A percentile compares a stretch with the other conserved stretches of the same genome.
phyloP scores from a whole-genome alignment of 2,113 vertebrate genomes.

The Xiphias gladius region DNA sequence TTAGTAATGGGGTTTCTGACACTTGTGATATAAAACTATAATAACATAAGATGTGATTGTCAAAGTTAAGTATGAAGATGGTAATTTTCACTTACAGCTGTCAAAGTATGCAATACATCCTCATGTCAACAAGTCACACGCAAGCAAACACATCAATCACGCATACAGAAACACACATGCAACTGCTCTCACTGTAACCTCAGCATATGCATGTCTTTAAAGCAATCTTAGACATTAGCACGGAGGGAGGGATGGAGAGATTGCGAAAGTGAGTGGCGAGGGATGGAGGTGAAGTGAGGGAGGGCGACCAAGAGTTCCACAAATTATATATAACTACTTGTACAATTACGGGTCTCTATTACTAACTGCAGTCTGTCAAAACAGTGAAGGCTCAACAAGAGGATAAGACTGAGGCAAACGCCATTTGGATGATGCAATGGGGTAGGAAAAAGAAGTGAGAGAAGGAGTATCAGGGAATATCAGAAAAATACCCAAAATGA shows the following conservation, averaged over 20 bases:
- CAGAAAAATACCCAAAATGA: background rate
- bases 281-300: slow-evolving; percentile 29
- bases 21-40: background rate
- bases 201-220: slow-evolving; percentile 35
- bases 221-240: slow-evolving; percentile 27
- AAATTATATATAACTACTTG: slow-evolving; percentile 64
- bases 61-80: slow-evolving; percentile 21
- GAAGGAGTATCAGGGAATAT: background rate
- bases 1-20: background rate
- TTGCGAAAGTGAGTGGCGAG: background rate
- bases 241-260: background rate
- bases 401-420: slow-evolving; percentile 9
- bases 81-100: slow-evolving; percentile 40
- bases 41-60: slow-evolving; percentile 8
- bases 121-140: slow-evolving; percentile 28
- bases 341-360: slow-evolving; percentile 61
- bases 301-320: slow-evolving; percentile 47
- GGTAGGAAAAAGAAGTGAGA: background rate
- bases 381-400: slow-evolving; percentile 39
- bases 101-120: slow-evolving; percentile 9
- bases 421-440: background rate
- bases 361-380: slow-evolving; percentile 63
- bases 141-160: slow-evolving; percentile 61
- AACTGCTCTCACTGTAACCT: slow-evolving; percentile 9
- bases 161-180: slow-evolving; percentile 23